phyloP scores from a whole-genome alignment of 2,113 vertebrate species.

The Pedetes capensis region DNA sequence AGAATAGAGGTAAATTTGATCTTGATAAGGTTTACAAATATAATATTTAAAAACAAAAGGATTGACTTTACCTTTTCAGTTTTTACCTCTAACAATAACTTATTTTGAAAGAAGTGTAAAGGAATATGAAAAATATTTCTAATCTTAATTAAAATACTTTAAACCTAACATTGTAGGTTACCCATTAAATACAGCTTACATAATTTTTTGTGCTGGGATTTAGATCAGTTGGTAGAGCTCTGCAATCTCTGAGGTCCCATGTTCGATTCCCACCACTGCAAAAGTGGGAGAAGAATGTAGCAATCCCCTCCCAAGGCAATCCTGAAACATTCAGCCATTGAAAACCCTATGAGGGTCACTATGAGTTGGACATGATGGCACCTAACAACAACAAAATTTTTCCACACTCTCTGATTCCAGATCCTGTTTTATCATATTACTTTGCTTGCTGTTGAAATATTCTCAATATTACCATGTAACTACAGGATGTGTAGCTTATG shows the following conservation, averaged over 20 bases:
- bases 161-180: neutral
- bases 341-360: no score
- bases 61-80: neutral
- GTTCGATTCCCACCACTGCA: no score
- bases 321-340: no score
- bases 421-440: neutral
- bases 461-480: neutral
- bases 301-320: no score
- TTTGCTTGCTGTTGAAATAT: neutral
- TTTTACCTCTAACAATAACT: neutral
- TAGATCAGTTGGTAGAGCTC: no score
- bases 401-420: no score
- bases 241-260: no score
- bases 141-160: neutral
- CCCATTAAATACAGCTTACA: neutral
- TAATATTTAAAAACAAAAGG: neutral
- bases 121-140: slow-evolving; percentile 13
- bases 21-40: neutral
- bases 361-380: no score
- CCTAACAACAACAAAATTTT: no score
- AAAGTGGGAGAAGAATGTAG: no score
- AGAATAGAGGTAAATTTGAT: slow-evolving; percentile 56
- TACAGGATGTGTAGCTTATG: neutral
- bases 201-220: no score
- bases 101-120: slow-evolving; percentile 38